Conservation (phyloP, 2,888 invertebrate genomes). For the Trachelus iudaicus region DNA sequence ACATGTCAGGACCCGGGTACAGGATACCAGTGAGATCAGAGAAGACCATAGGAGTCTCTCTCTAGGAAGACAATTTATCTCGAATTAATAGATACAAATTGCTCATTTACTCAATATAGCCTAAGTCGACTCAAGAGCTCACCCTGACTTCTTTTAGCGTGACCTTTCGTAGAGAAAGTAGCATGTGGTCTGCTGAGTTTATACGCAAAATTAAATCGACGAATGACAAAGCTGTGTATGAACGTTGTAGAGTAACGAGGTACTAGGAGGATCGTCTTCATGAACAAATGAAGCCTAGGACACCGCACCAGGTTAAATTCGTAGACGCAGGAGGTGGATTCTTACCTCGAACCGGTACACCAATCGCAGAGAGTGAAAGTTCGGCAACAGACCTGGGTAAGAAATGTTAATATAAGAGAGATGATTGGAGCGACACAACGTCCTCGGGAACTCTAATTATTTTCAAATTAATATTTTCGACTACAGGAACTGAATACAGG, state of each 20-base stretch:
- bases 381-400: conserved; percentile 7
- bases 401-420: conserved; percentile 2
- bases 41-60: background rate
- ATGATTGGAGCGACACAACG: background rate
- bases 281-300: conserved; percentile 12
- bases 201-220: background rate
- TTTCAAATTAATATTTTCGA: background rate
- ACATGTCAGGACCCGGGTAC: background rate
- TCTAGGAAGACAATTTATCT: background rate
- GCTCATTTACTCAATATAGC: background rate
- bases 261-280: background rate
- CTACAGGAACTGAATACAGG: background rate
- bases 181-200: background rate
- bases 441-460: background rate
- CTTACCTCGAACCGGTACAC: background rate
- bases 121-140: background rate
- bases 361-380: conserved; percentile 8
- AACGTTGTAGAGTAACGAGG: background rate
- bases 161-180: background rate
- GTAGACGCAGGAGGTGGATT: conserved; percentile 10
- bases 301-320: background rate
- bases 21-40: background rate
- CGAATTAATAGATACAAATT: background rate
- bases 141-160: background rate
- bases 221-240: background rate